phyloP scores from a whole-genome alignment of 2,888 invertebrate species.

The Thera britannica region DNA sequence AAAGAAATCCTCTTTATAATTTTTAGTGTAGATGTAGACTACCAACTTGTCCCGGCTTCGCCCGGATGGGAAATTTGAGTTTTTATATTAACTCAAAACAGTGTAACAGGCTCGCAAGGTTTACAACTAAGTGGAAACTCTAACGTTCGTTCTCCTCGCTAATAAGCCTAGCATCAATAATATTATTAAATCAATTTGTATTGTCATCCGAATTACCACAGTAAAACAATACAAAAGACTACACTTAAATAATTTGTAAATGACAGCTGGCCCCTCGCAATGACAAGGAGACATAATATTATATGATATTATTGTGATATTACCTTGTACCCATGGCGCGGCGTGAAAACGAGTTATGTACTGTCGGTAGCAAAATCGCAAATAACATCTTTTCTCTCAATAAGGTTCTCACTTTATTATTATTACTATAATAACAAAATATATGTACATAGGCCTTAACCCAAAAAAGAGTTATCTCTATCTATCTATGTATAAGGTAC shows the following conservation, averaged over 20 bases:
- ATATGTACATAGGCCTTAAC: too few relatives aligned
- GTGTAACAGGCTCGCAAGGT: too few relatives aligned
- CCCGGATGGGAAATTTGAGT: too few relatives aligned
- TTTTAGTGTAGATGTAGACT: too few relatives aligned
- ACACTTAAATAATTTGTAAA: conserved; percentile 19
- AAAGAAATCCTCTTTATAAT: too few relatives aligned
- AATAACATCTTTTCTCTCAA: not conserved
- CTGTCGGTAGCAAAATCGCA: conserved; percentile 12
- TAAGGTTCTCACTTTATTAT: not conserved
- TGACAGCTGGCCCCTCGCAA: conserved; percentile 22
- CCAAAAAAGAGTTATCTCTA: too few relatives aligned
- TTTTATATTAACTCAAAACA: too few relatives aligned
- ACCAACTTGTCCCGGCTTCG: too few relatives aligned
- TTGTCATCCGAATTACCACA: conserved; percentile 7
- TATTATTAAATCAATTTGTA: not conserved
- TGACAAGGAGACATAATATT: conserved; percentile 28
- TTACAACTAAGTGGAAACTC: too few relatives aligned
- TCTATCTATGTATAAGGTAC: too few relatives aligned
- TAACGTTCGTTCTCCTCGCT: too few relatives aligned
- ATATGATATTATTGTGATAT: not conserved
- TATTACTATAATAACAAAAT: too few relatives aligned
- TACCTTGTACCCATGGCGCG: conserved; percentile 6
- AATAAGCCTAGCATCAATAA: not conserved
- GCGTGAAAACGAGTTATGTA: conserved; percentile 10
- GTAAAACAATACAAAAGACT: conserved; percentile 23